phyloP scores from a whole-genome alignment of 2,113 vertebrate genomes.

The Tachuris rubrigastra region DNA sequence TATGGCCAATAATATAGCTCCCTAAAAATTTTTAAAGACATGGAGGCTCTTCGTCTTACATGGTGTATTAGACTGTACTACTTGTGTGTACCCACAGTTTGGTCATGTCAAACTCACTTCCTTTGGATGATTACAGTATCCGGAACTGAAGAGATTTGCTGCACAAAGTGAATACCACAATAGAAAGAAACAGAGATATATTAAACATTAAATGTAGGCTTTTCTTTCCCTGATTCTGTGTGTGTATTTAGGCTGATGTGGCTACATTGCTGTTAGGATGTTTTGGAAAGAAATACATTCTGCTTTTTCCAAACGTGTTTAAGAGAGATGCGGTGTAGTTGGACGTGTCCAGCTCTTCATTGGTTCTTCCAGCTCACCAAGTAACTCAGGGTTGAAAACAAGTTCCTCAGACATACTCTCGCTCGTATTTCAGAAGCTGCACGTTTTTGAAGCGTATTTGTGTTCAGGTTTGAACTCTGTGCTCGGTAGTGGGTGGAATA shows the following conservation, averaged over 20 bases:
- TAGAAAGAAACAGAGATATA: background rate
- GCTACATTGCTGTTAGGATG: background rate
- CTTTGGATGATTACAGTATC: background rate
- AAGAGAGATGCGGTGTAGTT: background rate
- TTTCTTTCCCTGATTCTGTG: background rate
- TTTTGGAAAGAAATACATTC: background rate
- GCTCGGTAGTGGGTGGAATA: slow-evolving; percentile 58
- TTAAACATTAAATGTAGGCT: background rate
- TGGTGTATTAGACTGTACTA: background rate
- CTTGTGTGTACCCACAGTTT: background rate
- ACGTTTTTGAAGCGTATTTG: background rate
- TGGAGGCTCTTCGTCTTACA: background rate
- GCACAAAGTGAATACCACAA: background rate
- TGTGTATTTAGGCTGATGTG: background rate
- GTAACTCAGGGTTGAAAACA: slow-evolving; percentile 11
- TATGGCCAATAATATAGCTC: background rate
- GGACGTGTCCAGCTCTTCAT: background rate
- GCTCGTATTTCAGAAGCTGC: slow-evolving; percentile 17
- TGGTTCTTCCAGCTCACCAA: background rate
- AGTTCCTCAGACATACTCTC: background rate
- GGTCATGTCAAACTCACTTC: background rate
- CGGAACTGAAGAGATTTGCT: background rate
- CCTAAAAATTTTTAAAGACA: background rate
- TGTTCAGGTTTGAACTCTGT: slow-evolving; percentile 65
- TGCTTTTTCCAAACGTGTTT: background rate